A percentile compares a stretch with the other conserved stretches of the same genome.
phyloP scores from a whole-genome alignment of 1,140 invertebrate species.

The Wiebesia pumilae region DNA sequence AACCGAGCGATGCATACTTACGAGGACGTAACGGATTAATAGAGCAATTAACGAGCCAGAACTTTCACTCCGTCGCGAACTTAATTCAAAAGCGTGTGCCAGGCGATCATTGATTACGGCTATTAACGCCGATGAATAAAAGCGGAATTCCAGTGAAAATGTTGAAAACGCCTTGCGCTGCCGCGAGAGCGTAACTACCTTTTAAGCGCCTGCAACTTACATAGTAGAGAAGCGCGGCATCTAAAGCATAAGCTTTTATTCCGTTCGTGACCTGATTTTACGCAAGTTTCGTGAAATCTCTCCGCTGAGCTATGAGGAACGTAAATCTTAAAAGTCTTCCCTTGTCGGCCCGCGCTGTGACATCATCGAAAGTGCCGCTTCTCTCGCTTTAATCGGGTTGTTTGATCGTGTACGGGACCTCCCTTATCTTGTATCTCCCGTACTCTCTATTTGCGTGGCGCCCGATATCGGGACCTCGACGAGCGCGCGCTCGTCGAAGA shows the following conservation, averaged over 20 bases:
- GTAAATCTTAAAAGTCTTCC: constrained; percentile 12
- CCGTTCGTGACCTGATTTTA: constrained; percentile 38
- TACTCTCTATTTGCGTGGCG: neutral
- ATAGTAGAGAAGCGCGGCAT: neutral
- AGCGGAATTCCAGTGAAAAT: constrained; percentile 7
- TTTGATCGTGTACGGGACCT: neutral
- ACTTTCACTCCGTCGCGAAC: constrained; percentile 6
- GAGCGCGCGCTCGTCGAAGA: neutral
- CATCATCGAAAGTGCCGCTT: neutral
- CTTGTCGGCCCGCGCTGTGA: neutral
- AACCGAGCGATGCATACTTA: too few species aligned
- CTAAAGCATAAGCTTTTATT: constrained; percentile 14
- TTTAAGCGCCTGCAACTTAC: too few species aligned
- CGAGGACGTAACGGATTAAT: neutral
- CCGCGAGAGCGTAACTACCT: neutral
- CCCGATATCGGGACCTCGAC: neutral
- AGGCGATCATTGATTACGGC: too few species aligned
- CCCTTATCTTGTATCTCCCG: neutral
- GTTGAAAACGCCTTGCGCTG: too few species aligned
- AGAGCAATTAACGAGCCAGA: neutral
- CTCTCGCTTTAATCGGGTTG: neutral
- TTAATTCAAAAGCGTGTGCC: neutral
- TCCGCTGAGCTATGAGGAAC: neutral
- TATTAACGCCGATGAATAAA: too few species aligned
- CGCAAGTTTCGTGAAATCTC: constrained; percentile 45